Evolutionary conservation across 2,113 vertebrate species (phyloP).

Genomic region (Indicator maculatus): DNA sequence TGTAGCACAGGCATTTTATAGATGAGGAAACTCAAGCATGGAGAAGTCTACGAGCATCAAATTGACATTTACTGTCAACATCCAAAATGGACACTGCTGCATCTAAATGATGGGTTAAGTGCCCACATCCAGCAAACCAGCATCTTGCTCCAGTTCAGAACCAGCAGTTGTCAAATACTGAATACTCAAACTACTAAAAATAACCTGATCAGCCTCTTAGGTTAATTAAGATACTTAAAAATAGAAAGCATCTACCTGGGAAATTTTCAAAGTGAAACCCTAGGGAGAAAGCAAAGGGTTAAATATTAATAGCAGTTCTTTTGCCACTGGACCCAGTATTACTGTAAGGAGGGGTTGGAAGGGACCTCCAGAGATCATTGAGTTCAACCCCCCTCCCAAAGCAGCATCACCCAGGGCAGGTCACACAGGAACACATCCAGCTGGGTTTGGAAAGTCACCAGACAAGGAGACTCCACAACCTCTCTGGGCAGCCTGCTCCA

Average conservation of each 20-base stretch:
- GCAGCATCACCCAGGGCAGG: no score
- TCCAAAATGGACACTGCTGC: background rate
- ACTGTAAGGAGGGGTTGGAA: background rate
- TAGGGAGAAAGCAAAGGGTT: background rate
- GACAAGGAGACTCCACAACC: no score
- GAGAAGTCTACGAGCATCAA: background rate
- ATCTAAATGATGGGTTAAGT: background rate
- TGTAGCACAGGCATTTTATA: background rate
- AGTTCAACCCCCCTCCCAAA: no score
- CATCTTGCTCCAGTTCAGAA: background rate
- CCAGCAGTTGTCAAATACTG: background rate
- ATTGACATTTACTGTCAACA: background rate
- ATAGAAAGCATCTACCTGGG: background rate
- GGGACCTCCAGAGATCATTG: no score
- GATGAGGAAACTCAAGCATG: background rate
- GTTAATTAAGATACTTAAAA: background rate
- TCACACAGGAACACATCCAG: no score
- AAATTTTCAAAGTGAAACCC: background rate
- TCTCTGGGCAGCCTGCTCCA: no score
- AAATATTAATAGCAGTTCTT: background rate
- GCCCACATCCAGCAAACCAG: background rate
- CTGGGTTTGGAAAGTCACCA: no score
- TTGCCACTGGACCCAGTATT: background rate
- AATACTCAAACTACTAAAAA: background rate
- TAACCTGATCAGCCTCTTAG: background rate